Base-by-base conservation (phyloP, 1,140 invertebrate species). In the Euschistus heros region DNA sequence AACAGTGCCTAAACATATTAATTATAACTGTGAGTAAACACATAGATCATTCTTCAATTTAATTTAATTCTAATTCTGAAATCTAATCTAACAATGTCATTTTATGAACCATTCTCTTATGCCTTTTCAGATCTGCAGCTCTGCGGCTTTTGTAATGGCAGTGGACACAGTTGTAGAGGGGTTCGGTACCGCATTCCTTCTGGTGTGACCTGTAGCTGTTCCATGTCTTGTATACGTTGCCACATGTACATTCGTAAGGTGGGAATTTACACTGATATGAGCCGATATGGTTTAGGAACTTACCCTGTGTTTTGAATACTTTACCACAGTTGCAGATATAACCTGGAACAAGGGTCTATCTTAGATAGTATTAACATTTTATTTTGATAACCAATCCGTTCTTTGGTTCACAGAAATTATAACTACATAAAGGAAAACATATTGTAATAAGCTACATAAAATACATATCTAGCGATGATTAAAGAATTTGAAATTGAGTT, bases 81-180 rank as follows among this genome's bases (percentile, higher is more conserved):
- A 37, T 37, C 33, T 37, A 37, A 10, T 37, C 33, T 37, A 37
- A 37, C 6, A 37, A 13, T 6, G 33, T 37, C 33, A 22, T 30
- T 15, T 62, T 20, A 20, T 62, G 63, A 15, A 37, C 18, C 46
- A 26, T 54, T 24, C 14, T 52, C 17, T 30, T 37, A 27, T 64
- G 63, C 47, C 27, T 54, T 8, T 18, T 27, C 17, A 64, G 24
- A 30, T 57, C 30, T 42, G 42, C 33, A 20, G 42, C 46, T 14
- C 52, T 27, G 4, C 54, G 4, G 37, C 26, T 37, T 57, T 57
- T 64, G 63, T 64, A 64, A 30, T 50, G 47, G 26, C 63, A 64
- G 30, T 55, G 22, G 20, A 55, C 18, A 47, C 63, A 64, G 20
- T 13, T 22, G 30, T 55, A 64, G 17, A 27, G 27, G 15, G 50